Conservation (phyloP, 2,888 invertebrate genomes). For the Pristionchus arcanus region DNA sequence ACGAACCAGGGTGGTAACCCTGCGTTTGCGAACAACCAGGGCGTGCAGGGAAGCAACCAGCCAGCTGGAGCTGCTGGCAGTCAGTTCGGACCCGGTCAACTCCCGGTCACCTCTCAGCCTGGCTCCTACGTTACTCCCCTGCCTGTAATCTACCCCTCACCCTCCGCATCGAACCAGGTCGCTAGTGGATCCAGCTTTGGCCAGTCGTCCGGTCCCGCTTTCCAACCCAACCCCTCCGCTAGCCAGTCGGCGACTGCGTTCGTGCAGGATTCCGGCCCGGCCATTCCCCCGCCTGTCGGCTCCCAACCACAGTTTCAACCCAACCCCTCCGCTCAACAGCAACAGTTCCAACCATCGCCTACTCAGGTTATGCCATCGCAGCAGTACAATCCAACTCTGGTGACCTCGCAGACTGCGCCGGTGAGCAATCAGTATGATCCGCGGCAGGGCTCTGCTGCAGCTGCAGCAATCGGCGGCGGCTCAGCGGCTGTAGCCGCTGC, state of each 20-base stretch:
- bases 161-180: background rate
- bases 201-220: background rate
- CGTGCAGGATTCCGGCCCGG: constrained; percentile 9
- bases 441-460: constrained; percentile 15
- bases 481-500: constrained; percentile 9
- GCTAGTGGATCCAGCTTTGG: too few species aligned
- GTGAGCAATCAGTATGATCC: constrained; percentile 24
- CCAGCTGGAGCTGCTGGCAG: background rate
- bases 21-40: background rate
- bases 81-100: background rate
- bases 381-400: background rate
- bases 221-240: constrained; percentile 8
- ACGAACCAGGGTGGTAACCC: background rate
- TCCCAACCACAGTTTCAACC: background rate
- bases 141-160: background rate
- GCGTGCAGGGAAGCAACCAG: background rate
- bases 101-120: background rate
- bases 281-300: background rate
- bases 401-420: constrained; percentile 34
- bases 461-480: background rate
- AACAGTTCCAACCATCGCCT: background rate
- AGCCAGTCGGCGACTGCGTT: background rate
- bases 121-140: background rate
- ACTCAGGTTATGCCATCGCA: background rate
- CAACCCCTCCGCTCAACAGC: constrained; percentile 5